phyloP scores from a whole-genome alignment of 2,888 invertebrate species.

The Melinopterus prodromus region DNA sequence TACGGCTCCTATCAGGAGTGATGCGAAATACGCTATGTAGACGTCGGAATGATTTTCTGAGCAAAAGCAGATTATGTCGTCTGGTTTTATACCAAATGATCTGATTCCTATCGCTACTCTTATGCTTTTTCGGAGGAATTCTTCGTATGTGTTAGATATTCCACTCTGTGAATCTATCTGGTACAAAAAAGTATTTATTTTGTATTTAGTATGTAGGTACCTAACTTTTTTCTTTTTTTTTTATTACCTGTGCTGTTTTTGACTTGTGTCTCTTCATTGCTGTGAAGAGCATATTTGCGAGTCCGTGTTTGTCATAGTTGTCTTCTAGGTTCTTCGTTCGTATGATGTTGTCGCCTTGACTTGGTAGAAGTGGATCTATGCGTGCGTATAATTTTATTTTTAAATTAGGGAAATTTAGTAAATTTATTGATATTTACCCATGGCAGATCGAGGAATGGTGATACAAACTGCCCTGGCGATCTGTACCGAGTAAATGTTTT shows the following conservation, averaged over 20 bases:
- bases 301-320: conserved; percentile 47
- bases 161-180: conserved; percentile 36
- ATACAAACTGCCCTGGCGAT: no score
- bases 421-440: no score
- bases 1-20: conserved; percentile 59
- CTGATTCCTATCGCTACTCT: neutral
- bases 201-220: neutral
- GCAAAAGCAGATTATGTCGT: conserved; percentile 62
- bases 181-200: neutral
- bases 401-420: no score
- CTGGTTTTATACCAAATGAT: conserved; percentile 39
- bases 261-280: conserved; percentile 48
- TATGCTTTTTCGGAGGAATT: conserved; percentile 16
- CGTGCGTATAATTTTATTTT: no score
- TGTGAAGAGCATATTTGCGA: conserved; percentile 50
- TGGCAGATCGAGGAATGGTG: no score
- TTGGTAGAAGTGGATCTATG: neutral
- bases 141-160: conserved; percentile 28
- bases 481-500: no score
- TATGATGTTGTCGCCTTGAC: conserved; percentile 41
- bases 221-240: neutral
- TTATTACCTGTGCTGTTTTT: conserved; percentile 51
- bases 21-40: conserved; percentile 61
- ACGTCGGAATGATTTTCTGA: conserved; percentile 61
- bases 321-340: conserved; percentile 39